Evolutionary conservation across 2,888 invertebrate genomes (phyloP), one percentile per base, ranked within the genome.

Genomic region (Ecdyonurus torrentis): DNA sequence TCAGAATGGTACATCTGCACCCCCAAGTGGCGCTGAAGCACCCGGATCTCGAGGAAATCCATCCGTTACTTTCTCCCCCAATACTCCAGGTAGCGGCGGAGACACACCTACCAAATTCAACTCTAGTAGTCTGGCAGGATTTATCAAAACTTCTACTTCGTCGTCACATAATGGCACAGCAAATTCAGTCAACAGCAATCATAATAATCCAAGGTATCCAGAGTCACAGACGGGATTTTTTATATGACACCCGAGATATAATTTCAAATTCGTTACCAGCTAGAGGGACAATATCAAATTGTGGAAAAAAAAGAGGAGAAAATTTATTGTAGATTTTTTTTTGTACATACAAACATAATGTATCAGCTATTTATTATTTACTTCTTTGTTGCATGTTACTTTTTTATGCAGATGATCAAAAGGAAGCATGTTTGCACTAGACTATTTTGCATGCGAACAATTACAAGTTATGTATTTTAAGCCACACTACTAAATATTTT

Each of bases 131-230:
- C 50, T 62, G 23, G 62, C 62, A 58, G 62, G 58, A 25, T 37
- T 62, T 5, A 20, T 62, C 23, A 62, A 63, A 60, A 60, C 23
- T 52, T 60, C 63, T 37, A 60, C 59, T 53, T 53, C 63, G 53
- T 60, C 63, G 52, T 52, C 63, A 5, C 59, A 52, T 22, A 53
- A 63, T 53, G 59, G 59, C 55, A 63, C 59, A 20, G 59, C 63
- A 25, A 59, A 59, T 60, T 65, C 68, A 64, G 66, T 68, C 58
- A 68, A 68, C 58, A 71, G 69, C 64, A 66, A 63, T 64, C 65
- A 65, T 53, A 63, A 67, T 63, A 58, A 66, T 53, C 67, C 67
- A 65, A 67, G 67, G 67, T 67, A 67, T 64, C 65, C 65, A 63
- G 66, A 67, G 60, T 60, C 64, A 37, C 66, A 65, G 58, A 64